Base-by-base conservation (phyloP, 1,140 invertebrate genomes). In the Drosophila malerkotliana region DNA sequence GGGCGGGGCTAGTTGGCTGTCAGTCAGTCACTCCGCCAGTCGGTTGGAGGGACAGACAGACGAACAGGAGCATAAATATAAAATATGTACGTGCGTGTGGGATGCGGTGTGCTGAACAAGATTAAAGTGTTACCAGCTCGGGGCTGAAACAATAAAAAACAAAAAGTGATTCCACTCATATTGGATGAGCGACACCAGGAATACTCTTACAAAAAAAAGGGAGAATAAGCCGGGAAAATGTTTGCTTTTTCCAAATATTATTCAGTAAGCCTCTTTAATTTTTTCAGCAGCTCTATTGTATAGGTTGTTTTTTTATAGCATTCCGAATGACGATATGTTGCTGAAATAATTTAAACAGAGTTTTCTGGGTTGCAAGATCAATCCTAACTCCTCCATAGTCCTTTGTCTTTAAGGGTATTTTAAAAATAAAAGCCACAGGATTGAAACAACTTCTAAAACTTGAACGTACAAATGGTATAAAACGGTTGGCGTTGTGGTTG, bases 21-120 rank as follows among this genome's bases (percentile, higher is more conserved):
- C 41, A 15, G 41, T 44, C 41, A 44, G 41, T 12, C 41, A 77
- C 63, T 68, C 68, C 77, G 79, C 81, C 72, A 81, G 78, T 81
- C 77, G 71, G 81, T 78, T 78, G 61, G 57, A 72, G 68, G 30
- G 59, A 64, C 69, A 51, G 56, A 79, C 58, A 54, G 32, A 55
- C 49, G 63, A 68, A 72, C 82, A 87, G 64, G 71, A 77, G 39
- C 82, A 85, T 85, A 85, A 85, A 85, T 88, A 85, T 88, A 82
- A 88, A 88, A 87, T 87, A 87, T 78, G 63, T 77, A 55, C 60
- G 57, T 57, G 30, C 49, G 41, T 72, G 26, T 80, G 32, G 21
- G 21, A 37, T 62, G 61, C 64, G 59, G 62, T 53, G 60, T 64
- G 32, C 64, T 69, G 63, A 87, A 82, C 78, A 88, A 87, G 83